phyloP scores from a whole-genome alignment of 2,888 invertebrate species.

The Aelia acuminata region DNA sequence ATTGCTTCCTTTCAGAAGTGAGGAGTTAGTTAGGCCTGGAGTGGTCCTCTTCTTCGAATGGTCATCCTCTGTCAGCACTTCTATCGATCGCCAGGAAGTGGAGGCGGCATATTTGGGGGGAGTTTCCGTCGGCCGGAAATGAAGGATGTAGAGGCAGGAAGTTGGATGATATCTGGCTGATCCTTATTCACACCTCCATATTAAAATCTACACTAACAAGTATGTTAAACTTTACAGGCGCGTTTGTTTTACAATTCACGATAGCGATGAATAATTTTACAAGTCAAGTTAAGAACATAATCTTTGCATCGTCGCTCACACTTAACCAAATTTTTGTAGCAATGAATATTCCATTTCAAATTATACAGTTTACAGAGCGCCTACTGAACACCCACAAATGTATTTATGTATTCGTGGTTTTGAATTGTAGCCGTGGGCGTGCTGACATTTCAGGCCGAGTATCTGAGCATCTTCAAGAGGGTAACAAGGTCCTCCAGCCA shows the following conservation, averaged over 20 bases:
- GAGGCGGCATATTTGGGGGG: not conserved
- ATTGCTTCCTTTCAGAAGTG: slow-evolving; percentile 55
- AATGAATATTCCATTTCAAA: slow-evolving; percentile 1
- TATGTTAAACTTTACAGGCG: not conserved
- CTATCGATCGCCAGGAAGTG: slow-evolving; percentile 16
- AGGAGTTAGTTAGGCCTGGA: slow-evolving; percentile 3
- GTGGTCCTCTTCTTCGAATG: slow-evolving; percentile 1
- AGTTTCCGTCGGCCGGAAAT: not conserved
- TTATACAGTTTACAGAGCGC: slow-evolving; percentile 9
- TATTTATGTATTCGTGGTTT: slow-evolving; percentile 47
- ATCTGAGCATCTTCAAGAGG: slow-evolving; percentile 44
- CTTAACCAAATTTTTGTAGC: not conserved
- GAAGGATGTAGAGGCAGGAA: not conserved
- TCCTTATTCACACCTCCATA: not conserved
- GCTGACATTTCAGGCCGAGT: slow-evolving; percentile 12
- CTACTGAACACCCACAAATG: slow-evolving; percentile 46
- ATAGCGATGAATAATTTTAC: not conserved
- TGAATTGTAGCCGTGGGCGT: slow-evolving; percentile 2
- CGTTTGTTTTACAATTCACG: not conserved
- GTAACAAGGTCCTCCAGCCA: slow-evolving; percentile 26
- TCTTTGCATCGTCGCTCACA: not conserved
- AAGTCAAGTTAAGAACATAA: not conserved
- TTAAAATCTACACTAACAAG: not conserved
- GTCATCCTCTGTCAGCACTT: slow-evolving; percentile 34
- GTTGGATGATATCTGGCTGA: not conserved